Evolutionary conservation across 2,113 vertebrate genomes (phyloP).

Genomic region (Siphamia tubifer): DNA sequence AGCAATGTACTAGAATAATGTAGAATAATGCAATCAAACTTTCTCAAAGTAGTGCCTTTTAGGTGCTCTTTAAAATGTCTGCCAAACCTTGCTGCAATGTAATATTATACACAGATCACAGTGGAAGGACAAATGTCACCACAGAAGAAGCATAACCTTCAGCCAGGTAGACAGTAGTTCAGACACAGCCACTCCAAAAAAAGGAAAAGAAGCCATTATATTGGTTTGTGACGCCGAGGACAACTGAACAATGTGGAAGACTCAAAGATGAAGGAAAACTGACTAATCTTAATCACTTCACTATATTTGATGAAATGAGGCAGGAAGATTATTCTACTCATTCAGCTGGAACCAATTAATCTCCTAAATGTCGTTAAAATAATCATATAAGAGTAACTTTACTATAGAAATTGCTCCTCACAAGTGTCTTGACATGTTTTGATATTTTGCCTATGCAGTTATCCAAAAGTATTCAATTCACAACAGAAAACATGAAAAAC

Average conservation of each 20-base stretch:
- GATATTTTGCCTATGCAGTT: neutral
- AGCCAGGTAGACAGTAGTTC: conserved; percentile 11
- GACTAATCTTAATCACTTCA: too few species aligned
- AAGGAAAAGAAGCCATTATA: neutral
- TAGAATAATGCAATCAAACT: neutral
- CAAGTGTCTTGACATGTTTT: too few species aligned
- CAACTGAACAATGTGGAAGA: too few species aligned
- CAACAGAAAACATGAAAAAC: neutral
- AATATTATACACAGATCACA: conserved; percentile 3
- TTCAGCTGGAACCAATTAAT: too few species aligned
- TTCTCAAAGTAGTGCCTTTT: neutral
- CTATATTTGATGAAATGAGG: too few species aligned
- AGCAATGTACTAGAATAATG: neutral
- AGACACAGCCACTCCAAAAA: conserved; percentile 7
- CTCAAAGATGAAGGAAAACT: neutral
- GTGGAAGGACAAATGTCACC: conserved; percentile 28
- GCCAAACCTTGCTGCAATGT: neutral
- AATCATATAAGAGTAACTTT: too few species aligned
- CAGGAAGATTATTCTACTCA: too few species aligned
- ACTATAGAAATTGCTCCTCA: too few species aligned
- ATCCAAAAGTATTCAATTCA: neutral
- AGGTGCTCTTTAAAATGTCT: neutral
- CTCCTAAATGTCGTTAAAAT: too few species aligned
- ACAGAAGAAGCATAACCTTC: conserved; percentile 10
- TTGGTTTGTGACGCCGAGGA: neutral